A percentile compares a stretch with the other conserved stretches of the same genome.
These are phyloP conservation scores for Drosophila pseudotalamancana DNA, from an alignment of 2,888 invertebrate species.

Conservation along the genomic window DNA sequence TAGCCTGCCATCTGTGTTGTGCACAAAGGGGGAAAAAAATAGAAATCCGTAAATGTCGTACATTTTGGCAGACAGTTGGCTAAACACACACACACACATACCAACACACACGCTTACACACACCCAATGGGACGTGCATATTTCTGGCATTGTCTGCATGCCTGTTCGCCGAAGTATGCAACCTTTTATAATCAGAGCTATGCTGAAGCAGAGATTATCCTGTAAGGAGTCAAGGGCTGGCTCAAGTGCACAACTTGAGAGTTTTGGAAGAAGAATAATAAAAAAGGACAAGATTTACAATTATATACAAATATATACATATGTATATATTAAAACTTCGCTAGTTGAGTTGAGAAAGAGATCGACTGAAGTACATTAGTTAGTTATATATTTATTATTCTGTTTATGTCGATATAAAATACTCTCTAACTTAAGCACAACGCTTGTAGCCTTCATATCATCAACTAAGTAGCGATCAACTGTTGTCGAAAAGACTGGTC, in stretches of 20 bases:
- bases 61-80: slow-evolving; percentile 13
- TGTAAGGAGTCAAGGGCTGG: slow-evolving; percentile 2
- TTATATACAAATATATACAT: neutral
- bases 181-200: slow-evolving; percentile 58
- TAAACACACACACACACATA: slow-evolving; percentile 2
- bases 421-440: neutral
- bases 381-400: too few species aligned
- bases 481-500: neutral
- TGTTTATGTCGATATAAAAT: too few species aligned
- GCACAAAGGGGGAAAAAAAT: slow-evolving; percentile 13
- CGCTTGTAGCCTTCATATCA: neutral
- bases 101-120: neutral
- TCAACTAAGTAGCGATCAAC: neutral
- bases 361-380: too few species aligned
- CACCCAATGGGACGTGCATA: slow-evolving; percentile 20
- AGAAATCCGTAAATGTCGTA: slow-evolving; percentile 25
- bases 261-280: slow-evolving; percentile 18
- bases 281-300: too few species aligned
- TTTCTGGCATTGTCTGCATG: slow-evolving; percentile 60
- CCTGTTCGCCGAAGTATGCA: slow-evolving; percentile 59
- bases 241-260: slow-evolving; percentile 13
- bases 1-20: slow-evolving; percentile 19
- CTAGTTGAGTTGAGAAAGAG: too few species aligned
- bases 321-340: too few species aligned
- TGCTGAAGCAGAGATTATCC: slow-evolving; percentile 47